Percentiles rank a stretch among this genome's conserved stretches.
Conservation (phyloP, 1,140 invertebrate genomes). For the Paraescarpia echinospica region DNA sequence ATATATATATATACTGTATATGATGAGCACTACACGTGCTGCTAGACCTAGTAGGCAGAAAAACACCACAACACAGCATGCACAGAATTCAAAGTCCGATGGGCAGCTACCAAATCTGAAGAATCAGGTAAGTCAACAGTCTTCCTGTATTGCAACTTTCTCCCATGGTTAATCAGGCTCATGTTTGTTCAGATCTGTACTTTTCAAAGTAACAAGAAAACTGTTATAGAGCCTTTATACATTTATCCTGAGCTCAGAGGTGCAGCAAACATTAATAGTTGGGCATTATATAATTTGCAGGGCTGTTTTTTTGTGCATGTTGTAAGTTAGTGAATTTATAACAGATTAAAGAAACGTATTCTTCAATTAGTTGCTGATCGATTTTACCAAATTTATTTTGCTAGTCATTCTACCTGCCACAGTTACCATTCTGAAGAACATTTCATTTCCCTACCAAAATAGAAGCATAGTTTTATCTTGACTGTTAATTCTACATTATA, state of each 20-base stretch:
- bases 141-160: neutral
- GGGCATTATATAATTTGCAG: too few species aligned
- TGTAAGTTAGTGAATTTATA: neutral
- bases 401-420: too few species aligned
- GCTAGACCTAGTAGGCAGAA: neutral
- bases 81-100: conserved; percentile 1
- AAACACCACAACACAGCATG: neutral
- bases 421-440: too few species aligned
- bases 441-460: too few species aligned
- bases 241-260: too few species aligned
- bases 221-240: too few species aligned
- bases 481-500: too few species aligned
- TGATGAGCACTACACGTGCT: conserved; percentile 3
- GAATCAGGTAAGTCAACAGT: neutral
- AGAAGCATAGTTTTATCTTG: too few species aligned
- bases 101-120: conserved; percentile 1
- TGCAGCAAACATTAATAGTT: too few species aligned
- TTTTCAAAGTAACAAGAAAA: too few species aligned
- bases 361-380: neutral
- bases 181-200: too few species aligned
- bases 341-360: neutral
- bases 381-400: neutral
- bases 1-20: conserved; percentile 2
- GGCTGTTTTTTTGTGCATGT: neutral
- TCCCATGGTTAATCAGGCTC: neutral